These are phyloP conservation scores for Medauroidea extradentata DNA, from an alignment of 1,140 invertebrate species.

Conservation along the genomic window DNA sequence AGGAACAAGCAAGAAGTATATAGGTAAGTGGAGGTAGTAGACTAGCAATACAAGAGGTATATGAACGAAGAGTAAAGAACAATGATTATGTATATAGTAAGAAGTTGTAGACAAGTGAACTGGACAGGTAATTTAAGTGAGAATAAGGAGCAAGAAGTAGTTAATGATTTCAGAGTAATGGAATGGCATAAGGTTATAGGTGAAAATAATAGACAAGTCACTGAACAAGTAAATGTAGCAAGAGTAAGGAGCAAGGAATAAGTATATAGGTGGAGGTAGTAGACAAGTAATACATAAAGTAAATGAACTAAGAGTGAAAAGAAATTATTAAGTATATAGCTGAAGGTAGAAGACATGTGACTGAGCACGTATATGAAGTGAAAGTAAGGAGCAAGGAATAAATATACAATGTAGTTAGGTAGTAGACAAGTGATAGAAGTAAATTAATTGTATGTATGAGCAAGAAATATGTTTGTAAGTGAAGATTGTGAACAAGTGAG, in stretches of 20 bases:
- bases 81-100: background rate
- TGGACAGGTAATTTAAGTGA: background rate
- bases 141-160: no score
- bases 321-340: background rate
- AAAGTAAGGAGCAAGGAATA: background rate
- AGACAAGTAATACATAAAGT: background rate
- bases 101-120: background rate
- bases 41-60: background rate
- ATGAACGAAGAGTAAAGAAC: background rate
- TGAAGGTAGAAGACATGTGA: background rate
- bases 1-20: no score
- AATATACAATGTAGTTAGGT: background rate
- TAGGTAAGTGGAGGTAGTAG: no score
- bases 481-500: no score
- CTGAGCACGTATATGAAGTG: background rate
- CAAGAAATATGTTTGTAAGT: no score
- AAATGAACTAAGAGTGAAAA: background rate
- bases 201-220: no score
- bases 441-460: no score
- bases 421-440: background rate
- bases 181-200: no score
- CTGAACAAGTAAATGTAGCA: no score
- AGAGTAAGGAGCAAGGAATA: background rate
- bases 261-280: background rate
- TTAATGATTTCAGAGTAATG: no score